A percentile compares a stretch with the other conserved stretches of the same genome.
These are phyloP conservation scores for Gisinianus flammeolus DNA, from an alignment of 2,888 invertebrate species.

Conservation along the genomic window DNA sequence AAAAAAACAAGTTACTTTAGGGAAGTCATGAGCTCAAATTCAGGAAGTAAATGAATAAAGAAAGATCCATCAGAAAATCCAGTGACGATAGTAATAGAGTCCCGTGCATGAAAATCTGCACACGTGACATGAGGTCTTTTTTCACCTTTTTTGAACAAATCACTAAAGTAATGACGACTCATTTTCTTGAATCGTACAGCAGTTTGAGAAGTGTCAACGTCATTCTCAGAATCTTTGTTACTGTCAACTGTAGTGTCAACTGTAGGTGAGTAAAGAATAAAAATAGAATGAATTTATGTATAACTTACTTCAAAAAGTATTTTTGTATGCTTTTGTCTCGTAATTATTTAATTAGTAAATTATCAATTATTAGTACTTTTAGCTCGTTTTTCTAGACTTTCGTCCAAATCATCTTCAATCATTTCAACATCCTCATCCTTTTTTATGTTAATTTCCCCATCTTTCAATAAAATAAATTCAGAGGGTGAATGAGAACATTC, in stretches of 20 bases:
- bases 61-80: constrained; percentile 92
- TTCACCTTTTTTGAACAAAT: constrained; percentile 71
- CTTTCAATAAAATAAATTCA: constrained; percentile 67
- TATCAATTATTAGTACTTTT: constrained; percentile 24
- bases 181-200: constrained; percentile 72
- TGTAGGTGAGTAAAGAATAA: neutral
- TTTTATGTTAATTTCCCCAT: constrained; percentile 58
- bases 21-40: constrained; percentile 89
- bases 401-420: constrained; percentile 42
- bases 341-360: neutral
- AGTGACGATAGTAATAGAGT: constrained; percentile 80
- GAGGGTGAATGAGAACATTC: constrained; percentile 77
- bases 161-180: constrained; percentile 76
- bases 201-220: constrained; percentile 58
- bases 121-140: constrained; percentile 74
- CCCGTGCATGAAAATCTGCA: constrained; percentile 77
- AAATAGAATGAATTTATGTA: neutral
- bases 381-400: constrained; percentile 36
- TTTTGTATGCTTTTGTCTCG: neutral
- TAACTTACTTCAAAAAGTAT: constrained; percentile 23
- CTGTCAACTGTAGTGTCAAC: neutral
- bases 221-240: neutral
- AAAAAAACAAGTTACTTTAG: constrained; percentile 65
- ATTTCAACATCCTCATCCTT: constrained; percentile 58
- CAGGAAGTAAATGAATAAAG: constrained; percentile 92